Conservation (phyloP, 2,888 invertebrate species). For the Isotomurus palustris region DNA sequence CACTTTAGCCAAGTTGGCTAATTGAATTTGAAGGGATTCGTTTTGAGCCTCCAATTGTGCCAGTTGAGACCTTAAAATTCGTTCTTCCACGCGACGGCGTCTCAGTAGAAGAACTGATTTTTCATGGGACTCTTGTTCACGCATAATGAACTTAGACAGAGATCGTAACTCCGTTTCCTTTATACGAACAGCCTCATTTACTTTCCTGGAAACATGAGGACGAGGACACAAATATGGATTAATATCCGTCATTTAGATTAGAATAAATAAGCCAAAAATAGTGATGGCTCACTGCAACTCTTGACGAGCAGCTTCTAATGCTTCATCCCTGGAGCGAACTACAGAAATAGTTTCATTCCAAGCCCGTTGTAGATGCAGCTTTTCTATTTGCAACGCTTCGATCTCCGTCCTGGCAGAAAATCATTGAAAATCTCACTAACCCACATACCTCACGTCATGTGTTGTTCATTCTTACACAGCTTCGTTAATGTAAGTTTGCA, state of each 20-base stretch:
- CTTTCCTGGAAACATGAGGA: conserved; percentile 2
- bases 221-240: not conserved
- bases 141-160: conserved; percentile 33
- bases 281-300: conserved; percentile 25
- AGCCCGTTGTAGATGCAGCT: conserved; percentile 41
- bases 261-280: not conserved
- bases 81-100: conserved; percentile 42
- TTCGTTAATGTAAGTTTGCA: conserved; percentile 39
- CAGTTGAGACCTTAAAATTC: conserved; percentile 32
- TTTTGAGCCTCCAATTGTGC: conserved; percentile 21
- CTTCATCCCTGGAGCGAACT: conserved; percentile 43
- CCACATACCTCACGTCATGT: not conserved
- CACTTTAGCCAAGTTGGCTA: conserved; percentile 28
- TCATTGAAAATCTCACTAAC: not conserved
- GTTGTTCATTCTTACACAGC: conserved; percentile 28
- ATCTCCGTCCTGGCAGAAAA: conserved; percentile 36
- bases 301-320: conserved; percentile 37
- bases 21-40: conserved; percentile 26
- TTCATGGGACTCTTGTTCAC: conserved; percentile 44
- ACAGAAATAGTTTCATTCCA: conserved; percentile 46
- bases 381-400: conserved; percentile 45
- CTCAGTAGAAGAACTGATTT: conserved; percentile 33
- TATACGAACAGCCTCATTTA: conserved; percentile 35
- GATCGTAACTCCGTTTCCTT: conserved; percentile 38
- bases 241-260: not conserved